Conservation (phyloP, 2,797 vertebrate species). For the Thamnophis elegans region DNA sequence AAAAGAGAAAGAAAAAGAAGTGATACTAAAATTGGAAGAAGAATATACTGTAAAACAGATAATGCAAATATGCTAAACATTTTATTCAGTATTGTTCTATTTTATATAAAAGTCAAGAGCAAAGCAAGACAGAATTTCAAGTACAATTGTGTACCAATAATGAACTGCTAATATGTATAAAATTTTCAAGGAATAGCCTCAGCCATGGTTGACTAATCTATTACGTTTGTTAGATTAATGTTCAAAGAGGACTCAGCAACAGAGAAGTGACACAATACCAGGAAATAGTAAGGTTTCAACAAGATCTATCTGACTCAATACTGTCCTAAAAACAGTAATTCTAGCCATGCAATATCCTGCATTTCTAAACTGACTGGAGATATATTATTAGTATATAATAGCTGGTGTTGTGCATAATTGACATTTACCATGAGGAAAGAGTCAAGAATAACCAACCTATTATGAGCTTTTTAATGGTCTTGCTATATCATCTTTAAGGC, state of each 20-base stretch:
- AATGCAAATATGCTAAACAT: not conserved
- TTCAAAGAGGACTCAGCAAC: not conserved
- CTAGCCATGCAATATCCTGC: not conserved
- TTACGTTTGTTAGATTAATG: not conserved
- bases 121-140: not conserved
- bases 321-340: not conserved
- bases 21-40: not conserved
- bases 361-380: not conserved
- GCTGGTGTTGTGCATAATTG: not conserved
- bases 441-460: not conserved
- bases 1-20: not conserved
- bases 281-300: not conserved
- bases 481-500: not conserved
- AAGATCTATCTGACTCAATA: not conserved
- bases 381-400: not conserved
- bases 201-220: not conserved
- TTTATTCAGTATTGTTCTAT: not conserved
- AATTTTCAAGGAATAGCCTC: not conserved
- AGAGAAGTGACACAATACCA: not conserved
- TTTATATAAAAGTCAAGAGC: not conserved
- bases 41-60: not conserved
- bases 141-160: not conserved
- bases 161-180: not conserved
- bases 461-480: not conserved
- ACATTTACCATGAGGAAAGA: not conserved